Base-by-base conservation (phyloP, 1,140 invertebrate species). In the Coptotermes formosanus region DNA sequence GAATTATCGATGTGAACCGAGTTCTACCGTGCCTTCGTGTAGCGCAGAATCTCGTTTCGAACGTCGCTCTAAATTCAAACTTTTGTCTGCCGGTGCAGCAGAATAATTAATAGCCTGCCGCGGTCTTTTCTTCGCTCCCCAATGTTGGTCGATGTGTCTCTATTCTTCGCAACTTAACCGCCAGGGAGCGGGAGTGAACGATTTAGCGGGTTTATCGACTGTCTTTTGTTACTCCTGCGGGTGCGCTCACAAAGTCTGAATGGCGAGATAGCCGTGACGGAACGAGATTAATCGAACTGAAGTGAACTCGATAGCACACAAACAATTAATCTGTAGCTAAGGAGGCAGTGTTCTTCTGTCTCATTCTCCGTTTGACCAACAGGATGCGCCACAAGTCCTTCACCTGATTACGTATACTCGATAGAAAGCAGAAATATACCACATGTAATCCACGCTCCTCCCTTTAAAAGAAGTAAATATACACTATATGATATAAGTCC, bases 301-400 rank as follows among this genome's bases (percentile, higher is more conserved):
- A 75, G 25, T 75, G 64, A 75, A 75, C 64, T 75, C 64, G 64
- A 75, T 75, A 75, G 64, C 64, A 75, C 64, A 75, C 64, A 75
- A 75, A 75, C 64, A 75, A 75, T 75, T 75, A 75, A 75, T 75
- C 64, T 75, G 64, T 75, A 75, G 64, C 64, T 75, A 75, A 75
- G 64, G 64, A 75, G 64, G 64, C 64, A 25, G n/a, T 75, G 64
- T 75, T 30, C 64, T 75, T 75, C 64, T 75, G 64, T 30, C 64
- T 75, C 64, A 75, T 16, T 75, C 64, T 75, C 25, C n/a, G 64
- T 25, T 75, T 75, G 64, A 75, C 64, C 64, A 30, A 75, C 64
- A 75, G 25, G 64, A 8, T 75, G 64, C 64, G 64, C 64, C 64
- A 75, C 64, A 75, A 75, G 64, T 75, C 64, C 9, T 25, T 75